Base-by-base conservation (phyloP, 2,797 vertebrate genomes). In the Epinephelus coioides region DNA sequence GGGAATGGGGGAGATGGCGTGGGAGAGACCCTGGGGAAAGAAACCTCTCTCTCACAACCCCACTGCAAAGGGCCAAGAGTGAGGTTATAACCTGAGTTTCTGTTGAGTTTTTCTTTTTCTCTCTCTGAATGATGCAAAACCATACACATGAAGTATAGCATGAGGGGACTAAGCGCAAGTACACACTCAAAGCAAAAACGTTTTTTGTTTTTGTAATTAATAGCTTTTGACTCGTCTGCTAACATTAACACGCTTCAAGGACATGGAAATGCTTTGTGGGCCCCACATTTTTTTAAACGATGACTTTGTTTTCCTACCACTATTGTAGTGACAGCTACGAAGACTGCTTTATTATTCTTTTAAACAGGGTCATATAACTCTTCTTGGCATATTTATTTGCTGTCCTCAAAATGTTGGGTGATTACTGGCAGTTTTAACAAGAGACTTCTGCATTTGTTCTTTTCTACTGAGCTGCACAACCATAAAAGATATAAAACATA, bases 1-100 rank as follows among this genome's bases (percentile, higher is more conserved):
- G 69, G 55, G 47, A 63, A 55, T 30, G 73, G 73, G 70, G 81
- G 69, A 68, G 76, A 78, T 71, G 61, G 86, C 85, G 88, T 93
- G 91, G 90, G 89, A 92, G 88, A 88, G 73, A 86, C 86, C 85
- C 80, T 12, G 44, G 75, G 83, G 86, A 86, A 55, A 76, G 46
- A 88, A 85, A 69, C 68, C 27, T 72, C 71, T 76, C 79, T 92
- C 89, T 92, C 87, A 92, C 79, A 93, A 87, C 83, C 82, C 69
- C 64, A 18, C 27, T 78, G 71, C 69, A 66, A 34, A 80, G 55
- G 78, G 84, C 79, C 83, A 90, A 81, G 46, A 70, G 54, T 69
- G 59, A 66, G 80, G 86, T 89, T 89, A 88, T 86, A 87, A 85
- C 69, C 78, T 73, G 56, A 69, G 43, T 86, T 84, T 90, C 67